These are phyloP conservation scores for Channa striata DNA, from an alignment of 2,797 vertebrate genomes.

Conservation along the genomic window DNA sequence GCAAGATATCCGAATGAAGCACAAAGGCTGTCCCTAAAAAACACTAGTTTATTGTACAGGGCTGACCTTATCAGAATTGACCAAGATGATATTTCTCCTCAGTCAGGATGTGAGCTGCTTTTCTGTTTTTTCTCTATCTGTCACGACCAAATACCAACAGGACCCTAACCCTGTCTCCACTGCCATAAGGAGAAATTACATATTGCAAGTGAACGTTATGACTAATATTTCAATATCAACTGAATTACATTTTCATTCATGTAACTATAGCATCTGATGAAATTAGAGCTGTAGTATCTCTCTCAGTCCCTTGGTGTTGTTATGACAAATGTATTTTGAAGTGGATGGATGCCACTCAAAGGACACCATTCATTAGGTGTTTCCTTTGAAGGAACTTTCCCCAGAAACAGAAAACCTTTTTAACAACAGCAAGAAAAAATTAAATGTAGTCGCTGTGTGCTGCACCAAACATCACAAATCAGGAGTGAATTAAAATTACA, in stretches of 20 bases:
- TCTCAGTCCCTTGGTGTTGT: conserved; percentile 7
- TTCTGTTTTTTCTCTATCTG: conserved; percentile 60
- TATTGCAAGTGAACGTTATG: conserved; percentile 57
- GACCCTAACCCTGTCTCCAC: conserved; percentile 55
- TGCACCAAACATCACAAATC: neutral
- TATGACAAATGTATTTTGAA: conserved; percentile 28
- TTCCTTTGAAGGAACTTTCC: neutral
- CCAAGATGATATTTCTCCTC: conserved; percentile 66
- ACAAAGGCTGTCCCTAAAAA: conserved; percentile 50
- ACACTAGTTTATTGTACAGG: conserved; percentile 52
- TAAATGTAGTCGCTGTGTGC: neutral
- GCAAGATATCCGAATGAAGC: conserved; percentile 50
- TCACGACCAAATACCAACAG: conserved; percentile 64
- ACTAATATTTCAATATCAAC: conserved; percentile 57
- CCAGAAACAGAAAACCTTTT: neutral
- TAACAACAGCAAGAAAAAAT: no score
- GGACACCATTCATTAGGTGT: neutral
- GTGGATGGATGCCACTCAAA: no score
- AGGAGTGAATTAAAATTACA: no score
- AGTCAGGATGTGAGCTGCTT: conserved; percentile 49
- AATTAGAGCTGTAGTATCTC: conserved; percentile 31
- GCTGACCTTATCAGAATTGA: conserved; percentile 74
- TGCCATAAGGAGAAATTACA: conserved; percentile 62
- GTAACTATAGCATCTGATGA: conserved; percentile 21
- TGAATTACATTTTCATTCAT: conserved; percentile 48